Evolutionary conservation across 2,888 invertebrate species (phyloP).

Genomic region (Ceriagrion tenellum): DNA sequence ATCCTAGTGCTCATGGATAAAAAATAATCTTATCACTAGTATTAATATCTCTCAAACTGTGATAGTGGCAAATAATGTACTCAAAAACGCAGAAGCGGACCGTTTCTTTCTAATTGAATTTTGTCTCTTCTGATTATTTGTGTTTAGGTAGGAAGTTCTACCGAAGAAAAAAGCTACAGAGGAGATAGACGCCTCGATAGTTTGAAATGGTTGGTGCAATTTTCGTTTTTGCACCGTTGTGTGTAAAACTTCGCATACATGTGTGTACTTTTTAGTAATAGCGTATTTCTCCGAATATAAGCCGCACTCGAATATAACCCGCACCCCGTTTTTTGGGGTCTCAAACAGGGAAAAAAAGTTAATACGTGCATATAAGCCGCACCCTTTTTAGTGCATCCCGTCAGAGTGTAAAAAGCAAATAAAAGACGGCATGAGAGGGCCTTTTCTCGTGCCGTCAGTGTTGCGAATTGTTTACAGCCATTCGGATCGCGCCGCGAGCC

Average conservation of each 20-base stretch:
- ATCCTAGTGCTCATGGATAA: not conserved
- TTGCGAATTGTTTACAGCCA: no score
- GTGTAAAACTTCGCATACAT: not conserved
- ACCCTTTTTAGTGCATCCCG: no score
- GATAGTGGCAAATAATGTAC: not conserved
- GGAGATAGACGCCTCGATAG: not conserved
- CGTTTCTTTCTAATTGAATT: not conserved
- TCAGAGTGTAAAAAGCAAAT: no score
- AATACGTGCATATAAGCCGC: no score
- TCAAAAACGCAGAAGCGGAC: not conserved
- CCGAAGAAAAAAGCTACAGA: not conserved
- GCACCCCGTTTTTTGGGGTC: no score
- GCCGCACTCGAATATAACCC: no score
- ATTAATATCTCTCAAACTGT: not conserved
- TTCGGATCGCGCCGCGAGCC: no score
- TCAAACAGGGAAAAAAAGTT: not conserved
- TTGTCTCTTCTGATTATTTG: not conserved
- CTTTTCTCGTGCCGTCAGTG: no score
- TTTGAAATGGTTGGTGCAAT: not conserved
- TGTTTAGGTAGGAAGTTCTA: not conserved
- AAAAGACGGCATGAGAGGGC: no score
- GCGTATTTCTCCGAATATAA: no score
- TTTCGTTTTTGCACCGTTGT: not conserved
- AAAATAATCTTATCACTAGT: not conserved
- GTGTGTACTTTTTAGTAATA: not conserved